Base-by-base conservation (phyloP, 2,888 invertebrate species). In the Clunio marinus region DNA sequence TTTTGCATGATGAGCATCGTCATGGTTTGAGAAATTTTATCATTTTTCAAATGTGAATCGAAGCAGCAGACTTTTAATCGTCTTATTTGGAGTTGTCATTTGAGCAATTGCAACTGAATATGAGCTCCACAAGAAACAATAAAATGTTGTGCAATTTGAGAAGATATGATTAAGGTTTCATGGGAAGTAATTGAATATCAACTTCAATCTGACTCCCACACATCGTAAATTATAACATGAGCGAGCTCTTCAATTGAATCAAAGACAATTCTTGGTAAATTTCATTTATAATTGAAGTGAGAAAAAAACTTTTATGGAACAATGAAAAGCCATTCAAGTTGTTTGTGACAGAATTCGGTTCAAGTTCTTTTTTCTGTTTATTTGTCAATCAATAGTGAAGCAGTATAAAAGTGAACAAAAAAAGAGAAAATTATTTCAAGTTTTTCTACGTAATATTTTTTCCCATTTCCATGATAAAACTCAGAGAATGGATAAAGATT, bases 251-350 rank as follows among this genome's bases (percentile, higher is more conserved):
- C n/a, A n/a, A n/a, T n/a, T n/a, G n/a, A n/a, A n/a, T n/a, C n/a
- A n/a, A n/a, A 41, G 41, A 15, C 41, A 41, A n/a, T 41, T 41
- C 41, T 41, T 15, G n/a, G 2, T 41, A 2, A 41, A 5, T 41
- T 41, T 32, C 8, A 7, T 41, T 41, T 41, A 10, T 41, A 41
- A 41, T 41, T 41, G 41, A 41, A 41, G 41, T 15, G 41, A 41
- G 41, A 41, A 10, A 41, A 41, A 41, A 41, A 10, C n/a, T n/a
- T n/a, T 41, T 3, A 41, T 13, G 7, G 24, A 59, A 59, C 59
- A 59, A 59, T 32, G 35, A 20, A 28, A 32, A 32, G 17, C 59
- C 28, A 59, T 59, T 59, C 17, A 59, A 25, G n/a, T 2, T 57
- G 20, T 25, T 58, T 58, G 27, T 58, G 58, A 27, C 32, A 59